Evolutionary conservation across 2,888 invertebrate genomes (phyloP).

Genomic region (Chrysolina haemoptera): DNA sequence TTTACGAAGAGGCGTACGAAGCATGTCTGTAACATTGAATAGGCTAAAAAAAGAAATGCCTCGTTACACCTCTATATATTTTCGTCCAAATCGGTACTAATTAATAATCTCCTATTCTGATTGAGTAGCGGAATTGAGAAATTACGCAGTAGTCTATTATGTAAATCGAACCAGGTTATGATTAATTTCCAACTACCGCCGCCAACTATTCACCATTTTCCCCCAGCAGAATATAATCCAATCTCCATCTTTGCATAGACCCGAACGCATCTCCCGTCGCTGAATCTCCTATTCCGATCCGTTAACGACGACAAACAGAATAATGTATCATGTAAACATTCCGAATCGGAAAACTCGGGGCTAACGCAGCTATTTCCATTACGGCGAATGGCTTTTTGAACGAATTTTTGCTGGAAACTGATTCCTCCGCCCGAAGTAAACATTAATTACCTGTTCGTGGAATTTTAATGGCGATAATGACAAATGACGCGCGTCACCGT

Average conservation of each 20-base stretch:
- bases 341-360: slow-evolving; percentile 7
- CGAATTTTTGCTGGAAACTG: slow-evolving; percentile 4
- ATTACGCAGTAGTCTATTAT: neutral
- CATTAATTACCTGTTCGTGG: slow-evolving; percentile 12
- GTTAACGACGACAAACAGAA: slow-evolving; percentile 18
- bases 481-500: neutral
- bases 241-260: slow-evolving; percentile 1
- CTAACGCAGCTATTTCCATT: neutral
- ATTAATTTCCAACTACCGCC: neutral
- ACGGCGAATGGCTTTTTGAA: slow-evolving; percentile 11
- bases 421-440: slow-evolving; percentile 13
- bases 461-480: slow-evolving; percentile 19
- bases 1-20: too few relatives aligned
- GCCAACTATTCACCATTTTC: neutral
- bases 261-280: neutral
- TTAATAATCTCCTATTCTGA: neutral
- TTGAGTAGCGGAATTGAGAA: neutral
- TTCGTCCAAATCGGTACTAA: too few relatives aligned
- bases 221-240: neutral
- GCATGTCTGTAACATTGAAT: too few relatives aligned
- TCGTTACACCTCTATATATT: too few relatives aligned
- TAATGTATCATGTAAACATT: slow-evolving; percentile 23
- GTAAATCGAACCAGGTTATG: neutral
- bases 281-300: neutral
- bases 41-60: too few relatives aligned